These are phyloP conservation scores for Eubasilissa splendida DNA, from an alignment of 2,888 invertebrate species.

Conservation along the genomic window DNA sequence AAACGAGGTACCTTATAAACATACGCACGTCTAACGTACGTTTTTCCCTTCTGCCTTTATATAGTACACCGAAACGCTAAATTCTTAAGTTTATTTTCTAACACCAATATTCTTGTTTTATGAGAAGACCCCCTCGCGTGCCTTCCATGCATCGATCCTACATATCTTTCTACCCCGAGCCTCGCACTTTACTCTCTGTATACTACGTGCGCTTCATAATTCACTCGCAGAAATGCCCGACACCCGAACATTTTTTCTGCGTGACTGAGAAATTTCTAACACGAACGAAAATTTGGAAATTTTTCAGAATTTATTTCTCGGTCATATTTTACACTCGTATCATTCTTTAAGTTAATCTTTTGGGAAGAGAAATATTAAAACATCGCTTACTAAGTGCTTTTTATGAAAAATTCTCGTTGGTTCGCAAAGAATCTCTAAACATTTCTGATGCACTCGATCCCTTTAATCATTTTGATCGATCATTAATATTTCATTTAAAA, in stretches of 20 bases:
- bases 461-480: too few species aligned
- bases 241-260: conserved; percentile 28
- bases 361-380: conserved; percentile 11
- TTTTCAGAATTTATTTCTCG: conserved; percentile 4
- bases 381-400: conserved; percentile 13
- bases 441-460: too few species aligned
- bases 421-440: too few species aligned
- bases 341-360: conserved; percentile 20
- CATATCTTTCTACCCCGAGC: neutral
- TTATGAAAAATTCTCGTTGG: neutral
- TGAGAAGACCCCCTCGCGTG: neutral
- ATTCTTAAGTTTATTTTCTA: conserved; percentile 33
- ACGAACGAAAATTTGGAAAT: conserved; percentile 7
- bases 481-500: too few species aligned
- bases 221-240: conserved; percentile 13
- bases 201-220: conserved; percentile 31
- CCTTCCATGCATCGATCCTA: neutral
- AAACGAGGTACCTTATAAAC: too few species aligned
- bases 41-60: neutral
- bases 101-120: conserved; percentile 1
- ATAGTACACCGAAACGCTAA: conserved; percentile 9
- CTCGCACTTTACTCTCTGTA: neutral
- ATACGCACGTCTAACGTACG: too few species aligned
- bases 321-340: conserved; percentile 33
- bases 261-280: conserved; percentile 29